Conservation (phyloP, 2,888 invertebrate species). For the Drosophila antonietae region DNA sequence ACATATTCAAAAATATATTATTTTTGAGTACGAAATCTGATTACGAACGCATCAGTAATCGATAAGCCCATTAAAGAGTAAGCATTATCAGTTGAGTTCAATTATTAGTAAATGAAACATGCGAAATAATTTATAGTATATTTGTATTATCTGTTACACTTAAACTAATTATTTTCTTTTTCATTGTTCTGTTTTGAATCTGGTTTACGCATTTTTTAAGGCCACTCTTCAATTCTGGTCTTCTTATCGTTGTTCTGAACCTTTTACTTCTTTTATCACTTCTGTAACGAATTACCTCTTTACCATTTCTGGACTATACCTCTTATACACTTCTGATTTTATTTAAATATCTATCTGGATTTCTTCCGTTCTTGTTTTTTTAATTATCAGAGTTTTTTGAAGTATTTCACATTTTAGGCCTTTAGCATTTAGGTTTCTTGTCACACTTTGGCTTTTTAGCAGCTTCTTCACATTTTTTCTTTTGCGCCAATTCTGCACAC, state of each 20-base stretch:
- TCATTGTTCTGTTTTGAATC: background rate
- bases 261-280: background rate
- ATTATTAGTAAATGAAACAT: background rate
- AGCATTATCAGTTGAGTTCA: too few relatives aligned
- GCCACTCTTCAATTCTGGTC: background rate
- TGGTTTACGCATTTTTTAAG: background rate
- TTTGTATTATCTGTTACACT: background rate
- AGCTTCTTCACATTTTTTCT: background rate
- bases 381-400: background rate
- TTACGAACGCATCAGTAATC: too few relatives aligned
- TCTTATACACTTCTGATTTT: background rate
- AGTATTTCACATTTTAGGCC: background rate
- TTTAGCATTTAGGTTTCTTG: background rate
- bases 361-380: background rate
- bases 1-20: too few relatives aligned
- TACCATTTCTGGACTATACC: background rate
- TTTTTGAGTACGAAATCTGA: too few relatives aligned
- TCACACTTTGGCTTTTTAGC: background rate
- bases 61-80: too few relatives aligned
- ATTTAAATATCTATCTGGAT: background rate
- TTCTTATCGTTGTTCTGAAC: background rate
- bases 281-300: background rate
- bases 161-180: background rate
- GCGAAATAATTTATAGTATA: background rate
- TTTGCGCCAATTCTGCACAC: background rate